phyloP scores from a whole-genome alignment of 2,888 invertebrate genomes.

The Meandrusa payeni region DNA sequence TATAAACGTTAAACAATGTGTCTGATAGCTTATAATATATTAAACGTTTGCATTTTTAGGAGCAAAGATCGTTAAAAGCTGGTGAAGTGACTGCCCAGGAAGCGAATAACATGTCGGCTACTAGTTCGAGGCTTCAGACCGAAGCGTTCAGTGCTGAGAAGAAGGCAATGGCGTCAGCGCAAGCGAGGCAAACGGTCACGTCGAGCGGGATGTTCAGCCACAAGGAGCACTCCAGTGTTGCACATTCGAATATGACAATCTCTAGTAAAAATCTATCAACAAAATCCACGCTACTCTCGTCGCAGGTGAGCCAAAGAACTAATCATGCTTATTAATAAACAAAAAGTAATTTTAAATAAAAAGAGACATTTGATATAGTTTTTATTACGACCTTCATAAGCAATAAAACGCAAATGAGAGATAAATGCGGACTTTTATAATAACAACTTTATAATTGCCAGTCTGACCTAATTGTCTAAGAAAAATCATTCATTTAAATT shows the following conservation, averaged over 20 bases:
- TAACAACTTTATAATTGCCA: constrained; percentile 6
- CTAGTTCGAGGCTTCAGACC: constrained; percentile 91
- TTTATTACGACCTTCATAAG: constrained; percentile 12
- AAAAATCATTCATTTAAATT: no score
- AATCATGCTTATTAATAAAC: no score
- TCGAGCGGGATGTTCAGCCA: constrained; percentile 89
- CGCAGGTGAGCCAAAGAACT: constrained; percentile 66
- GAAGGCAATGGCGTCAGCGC: constrained; percentile 85
- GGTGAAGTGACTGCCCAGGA: constrained; percentile 93
- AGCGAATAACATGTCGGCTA: constrained; percentile 91
- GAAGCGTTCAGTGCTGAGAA: constrained; percentile 93
- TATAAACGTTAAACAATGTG: not conserved
- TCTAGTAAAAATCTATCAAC: constrained; percentile 87
- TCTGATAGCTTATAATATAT: constrained; percentile 21
- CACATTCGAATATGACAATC: constrained; percentile 91
- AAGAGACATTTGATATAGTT: no score
- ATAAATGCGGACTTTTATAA: constrained; percentile 9
- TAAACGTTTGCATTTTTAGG: constrained; percentile 77
- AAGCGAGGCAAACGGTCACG: constrained; percentile 90
- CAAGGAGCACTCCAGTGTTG: constrained; percentile 84
- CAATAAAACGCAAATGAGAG: not conserved
- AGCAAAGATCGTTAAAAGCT: constrained; percentile 90
- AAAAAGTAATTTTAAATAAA: no score
- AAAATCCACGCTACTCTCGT: constrained; percentile 80
- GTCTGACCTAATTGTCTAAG: constrained; percentile 7